Conservation (phyloP, 2,113 vertebrate genomes). For the Zeus faber region DNA sequence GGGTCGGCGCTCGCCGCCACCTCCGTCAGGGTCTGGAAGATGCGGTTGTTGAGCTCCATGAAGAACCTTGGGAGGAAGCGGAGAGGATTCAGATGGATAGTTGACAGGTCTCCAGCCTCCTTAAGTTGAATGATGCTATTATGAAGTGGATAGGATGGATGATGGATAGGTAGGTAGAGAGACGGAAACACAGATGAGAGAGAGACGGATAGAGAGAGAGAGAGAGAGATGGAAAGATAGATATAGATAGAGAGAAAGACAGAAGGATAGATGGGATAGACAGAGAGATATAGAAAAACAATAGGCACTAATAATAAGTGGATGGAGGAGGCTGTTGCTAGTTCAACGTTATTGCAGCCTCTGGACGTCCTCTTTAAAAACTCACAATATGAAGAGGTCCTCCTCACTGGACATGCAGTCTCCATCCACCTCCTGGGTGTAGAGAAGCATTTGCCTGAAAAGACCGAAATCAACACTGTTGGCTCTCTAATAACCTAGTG, state of each 20-base stretch:
- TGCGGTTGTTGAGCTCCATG: constrained; percentile 97
- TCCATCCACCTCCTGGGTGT: constrained; percentile 92
- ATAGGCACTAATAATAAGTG: no score
- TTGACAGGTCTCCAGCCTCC: no score
- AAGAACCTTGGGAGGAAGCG: constrained; percentile 82
- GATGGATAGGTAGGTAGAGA: no score
- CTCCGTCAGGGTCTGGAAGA: constrained; percentile 93
- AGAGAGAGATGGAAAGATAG: background rate
- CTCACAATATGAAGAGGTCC: constrained; percentile 97
- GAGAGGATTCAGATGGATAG: no score
- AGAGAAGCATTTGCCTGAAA: constrained; percentile 90
- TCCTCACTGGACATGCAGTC: constrained; percentile 92
- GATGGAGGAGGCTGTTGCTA: no score
- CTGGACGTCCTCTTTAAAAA: no score
- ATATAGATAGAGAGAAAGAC: background rate
- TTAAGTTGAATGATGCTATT: no score
- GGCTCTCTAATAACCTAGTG: no score
- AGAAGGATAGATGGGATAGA: no score
- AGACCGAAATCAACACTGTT: constrained; percentile 16
- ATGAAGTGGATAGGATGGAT: no score
- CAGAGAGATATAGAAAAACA: background rate
- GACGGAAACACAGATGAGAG: no score
- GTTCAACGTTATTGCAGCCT: background rate
- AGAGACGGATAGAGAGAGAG: no score
- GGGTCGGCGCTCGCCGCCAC: constrained; percentile 88